Evolutionary conservation across 1,140 invertebrate genomes (phyloP), one percentile per base, ranked within the genome.

Genomic region (Drosophila bocki): DNA sequence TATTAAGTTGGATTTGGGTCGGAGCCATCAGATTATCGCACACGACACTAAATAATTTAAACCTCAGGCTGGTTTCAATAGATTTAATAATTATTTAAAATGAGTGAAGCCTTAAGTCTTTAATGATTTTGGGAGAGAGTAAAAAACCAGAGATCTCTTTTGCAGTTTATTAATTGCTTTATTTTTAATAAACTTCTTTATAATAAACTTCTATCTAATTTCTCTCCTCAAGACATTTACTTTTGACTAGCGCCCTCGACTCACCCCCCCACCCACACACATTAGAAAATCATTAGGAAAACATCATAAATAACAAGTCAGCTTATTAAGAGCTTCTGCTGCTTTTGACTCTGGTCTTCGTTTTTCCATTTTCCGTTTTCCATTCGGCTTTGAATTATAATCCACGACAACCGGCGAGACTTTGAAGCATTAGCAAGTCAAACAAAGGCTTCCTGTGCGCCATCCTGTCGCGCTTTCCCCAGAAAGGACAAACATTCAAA

Each of bases 271-370:
- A 39, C 5, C 26, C 15, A n/a, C 12, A 42, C 22, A 56, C 41
- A 75, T 57, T 64, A 69, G 65, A 81, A 74, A 74, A 79, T 78
- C 75, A 87, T 75, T 87, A 71, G 56, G 59, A 72, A 82, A 84
- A 79, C 83, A 81, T 91, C 32, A 91, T 91, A 91, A 91, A 91
- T 91, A 91, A 84, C 84, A 87, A 84, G 91, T 78, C 69, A 81
- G 80, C 86, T 91, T 91, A 91, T 81, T 90, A 90, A 85, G 72
- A 90, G 85, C 80, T 47, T 78, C 51, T 56, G 42, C 60, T 59
- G n/a, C 41, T 47, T 45, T 44, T 32, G 41, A 39, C 35, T 60
- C 54, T 47, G 44, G 26, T 39, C 33, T 35, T 3, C 58, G 61
- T 26, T 68, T 54, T 47, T 65, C 60, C 44, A 47, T 67, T 68